Evolutionary conservation across 2,113 vertebrate species (phyloP).

Genomic region (Gnathonemus longibarbis): DNA sequence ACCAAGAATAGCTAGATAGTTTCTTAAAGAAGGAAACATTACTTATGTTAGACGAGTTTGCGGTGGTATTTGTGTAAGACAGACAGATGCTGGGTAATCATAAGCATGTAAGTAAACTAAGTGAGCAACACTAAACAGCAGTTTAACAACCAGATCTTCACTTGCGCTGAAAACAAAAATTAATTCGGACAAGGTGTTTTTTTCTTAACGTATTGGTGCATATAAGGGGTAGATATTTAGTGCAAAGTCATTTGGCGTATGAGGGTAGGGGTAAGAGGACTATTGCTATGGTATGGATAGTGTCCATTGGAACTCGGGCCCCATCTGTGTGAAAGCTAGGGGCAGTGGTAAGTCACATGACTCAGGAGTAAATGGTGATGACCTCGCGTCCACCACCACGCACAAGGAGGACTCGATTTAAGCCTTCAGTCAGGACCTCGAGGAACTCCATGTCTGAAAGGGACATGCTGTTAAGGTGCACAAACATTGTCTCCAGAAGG

Average conservation of each 20-base stretch:
- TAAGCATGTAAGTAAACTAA: not conserved
- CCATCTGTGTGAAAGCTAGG: constrained; percentile 17
- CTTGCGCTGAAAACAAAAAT: not conserved
- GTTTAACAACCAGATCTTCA: not conserved
- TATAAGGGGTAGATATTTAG: constrained; percentile 14
- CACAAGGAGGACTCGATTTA: constrained; percentile 91
- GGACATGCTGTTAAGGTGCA: constrained; percentile 52
- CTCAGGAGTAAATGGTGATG: constrained; percentile 98
- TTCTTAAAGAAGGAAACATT: not conserved
- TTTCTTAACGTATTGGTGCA: not conserved
- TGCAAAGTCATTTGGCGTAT: not conserved
- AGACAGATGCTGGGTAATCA: not conserved
- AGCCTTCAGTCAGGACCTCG: constrained; percentile 90
- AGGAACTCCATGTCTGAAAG: constrained; percentile 94
- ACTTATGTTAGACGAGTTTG: not conserved
- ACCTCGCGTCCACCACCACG: constrained; percentile 94
- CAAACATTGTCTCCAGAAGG: not conserved
- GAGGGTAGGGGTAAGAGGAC: constrained; percentile 4
- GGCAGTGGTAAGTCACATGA: constrained; percentile 14
- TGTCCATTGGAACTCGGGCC: constrained; percentile 14
- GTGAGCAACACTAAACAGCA: not conserved
- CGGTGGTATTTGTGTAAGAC: not conserved
- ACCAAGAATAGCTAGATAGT: not conserved
- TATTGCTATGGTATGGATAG: constrained; percentile 21
- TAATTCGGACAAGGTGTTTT: not conserved